Evolutionary conservation across 2,797 vertebrate species (phyloP), one percentile per base, ranked within the genome.

Genomic region (Antrozous pallidus): DNA sequence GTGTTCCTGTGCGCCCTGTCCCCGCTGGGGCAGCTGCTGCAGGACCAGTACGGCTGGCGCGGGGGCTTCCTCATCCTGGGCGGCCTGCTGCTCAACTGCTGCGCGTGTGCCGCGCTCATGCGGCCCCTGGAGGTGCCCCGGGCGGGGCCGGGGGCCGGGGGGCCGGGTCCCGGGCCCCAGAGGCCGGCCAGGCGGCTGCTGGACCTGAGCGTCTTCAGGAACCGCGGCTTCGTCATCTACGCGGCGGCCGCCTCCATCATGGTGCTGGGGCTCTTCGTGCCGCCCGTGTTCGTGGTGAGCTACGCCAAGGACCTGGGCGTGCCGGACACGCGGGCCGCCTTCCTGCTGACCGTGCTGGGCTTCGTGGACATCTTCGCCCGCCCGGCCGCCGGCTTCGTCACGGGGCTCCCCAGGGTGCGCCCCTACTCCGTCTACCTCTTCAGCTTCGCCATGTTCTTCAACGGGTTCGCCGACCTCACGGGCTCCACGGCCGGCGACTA

Each of bases 241-340:
- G 98, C 99, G 0, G 45, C 98, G 33, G 99, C 99, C 0, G 99
- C 99, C 4, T 99, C 99, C 89, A 98, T 99, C 97, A 99, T 99
- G 99, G 99, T 99, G 94, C 97, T 99, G 38, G 99, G 99, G 33
- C 98, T 99, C 85, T 99, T 99, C 20, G 99, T 99, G 89, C 99
- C 99, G 0, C 99, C 99, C 0, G 99, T 99, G 93, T 99, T 99
- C 67, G 98, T 99, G 88, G 99, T 99, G 91, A 99, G 98, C 97
- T 99, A 99, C 0, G 99, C 99, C 87, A 99, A 99, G 97, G 98
- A 99, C 97, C 93, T 99, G 97, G 98, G 98, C 0, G 98, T 99
- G 16, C 98, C 98, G 14, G 99, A 99, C 96, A 99, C 99, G 7
- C 98, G 98, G 95, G 99, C 99, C 0, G 99, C 99, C 79, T 98